Evolutionary conservation across 1,140 invertebrate genomes (phyloP), one percentile per base, ranked within the genome.

Genomic region (Sminthurinus signatus): DNA sequence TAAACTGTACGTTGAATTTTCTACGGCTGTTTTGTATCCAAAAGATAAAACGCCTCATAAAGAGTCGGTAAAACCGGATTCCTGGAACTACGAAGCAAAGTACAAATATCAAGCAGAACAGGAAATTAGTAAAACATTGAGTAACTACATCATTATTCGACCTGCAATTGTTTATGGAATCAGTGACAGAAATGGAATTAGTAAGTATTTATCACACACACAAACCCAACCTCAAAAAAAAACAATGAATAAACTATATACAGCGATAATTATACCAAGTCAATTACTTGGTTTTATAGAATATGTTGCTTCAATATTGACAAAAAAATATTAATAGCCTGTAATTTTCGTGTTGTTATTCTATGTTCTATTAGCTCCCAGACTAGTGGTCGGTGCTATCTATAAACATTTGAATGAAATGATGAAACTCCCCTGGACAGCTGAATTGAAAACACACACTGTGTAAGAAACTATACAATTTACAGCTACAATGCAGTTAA

Each of bases 401-500:
- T 95, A 94, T 76, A 90, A 89, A 73, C 85, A 93, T 75, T 80
- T 93, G 3, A 83, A 84, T 48, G 89, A 94, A 79, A 89, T 88
- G 74, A 93, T 95, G 90, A 91, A 93, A 76, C 80, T 94, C 46
- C 79, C 94, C 28, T 95, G 91, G 91, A 88, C 86, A 58, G 84
- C 86, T 42, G 84, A 89, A 61, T 79, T 94, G 54, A 84, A 86
- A 72, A 85, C 93, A 80, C 91, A 93, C 75, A 95, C 91, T 0
- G 84, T 94, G 39, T n/a, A n/a, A n/a, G n/a, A n/a, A n/a, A n/a
- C n/a, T n/a, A n/a, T n/a, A n/a, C n/a, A n/a, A n/a, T n/a, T n/a
- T n/a, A n/a, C n/a, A n/a, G n/a, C n/a, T n/a, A n/a, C n/a, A n/a
- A n/a, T n/a, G n/a, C n/a, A n/a, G n/a, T n/a, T n/a, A n/a, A n/a